Base-by-base conservation (phyloP, 2,113 vertebrate species). In the Urocolius indicus region DNA sequence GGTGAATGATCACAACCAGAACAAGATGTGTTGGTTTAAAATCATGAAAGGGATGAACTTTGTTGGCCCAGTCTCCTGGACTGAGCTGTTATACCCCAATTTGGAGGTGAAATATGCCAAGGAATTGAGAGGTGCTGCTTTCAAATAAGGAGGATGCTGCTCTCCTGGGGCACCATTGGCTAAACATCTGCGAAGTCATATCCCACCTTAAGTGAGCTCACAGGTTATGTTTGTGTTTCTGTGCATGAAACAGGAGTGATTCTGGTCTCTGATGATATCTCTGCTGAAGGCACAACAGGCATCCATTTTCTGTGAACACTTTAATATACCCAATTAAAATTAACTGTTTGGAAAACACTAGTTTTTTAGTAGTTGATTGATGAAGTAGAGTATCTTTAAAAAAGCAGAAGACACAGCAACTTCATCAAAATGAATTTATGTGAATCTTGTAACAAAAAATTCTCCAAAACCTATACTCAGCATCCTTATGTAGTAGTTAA, bases 331-430 rank as follows among this genome's bases (percentile, higher is more conserved):
- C 81, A 91, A 77, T 96, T 96, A 95, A 96, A 95, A 94, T 95
- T 94, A 95, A 94, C 90, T 83, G 94, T 93, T 95, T 91, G 94
- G 95, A 94, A 95, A 97, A 88, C 81, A 90, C 65, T 78, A 61
- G 24, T 95, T 96, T 95, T 95, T 73, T 80, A 66, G 71, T 69
- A 74, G 69, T 83, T 95, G 93, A 94, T 95, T 95, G 71, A 94
- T 94, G 67, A 92, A 43, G 62, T 41, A 30, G 71, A 17, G 16
- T 38, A 5, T 62, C 0, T 0, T 68, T 58, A 61, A 55, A 30
- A n/a, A 78, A 79, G 32, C 3, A 65, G 54, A 79, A 69, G 67
- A 66, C 88, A 57, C 34, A 52, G 75, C 62, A 74, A 59, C 0
- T 4, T 6, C 22, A 63, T 83, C 90, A 58, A 52, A 8, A 11